A percentile compares a stretch with the other conserved stretches of the same genome.
Evolutionary conservation across 2,113 vertebrate genomes (phyloP).

Genomic region (Uria aalge): DNA sequence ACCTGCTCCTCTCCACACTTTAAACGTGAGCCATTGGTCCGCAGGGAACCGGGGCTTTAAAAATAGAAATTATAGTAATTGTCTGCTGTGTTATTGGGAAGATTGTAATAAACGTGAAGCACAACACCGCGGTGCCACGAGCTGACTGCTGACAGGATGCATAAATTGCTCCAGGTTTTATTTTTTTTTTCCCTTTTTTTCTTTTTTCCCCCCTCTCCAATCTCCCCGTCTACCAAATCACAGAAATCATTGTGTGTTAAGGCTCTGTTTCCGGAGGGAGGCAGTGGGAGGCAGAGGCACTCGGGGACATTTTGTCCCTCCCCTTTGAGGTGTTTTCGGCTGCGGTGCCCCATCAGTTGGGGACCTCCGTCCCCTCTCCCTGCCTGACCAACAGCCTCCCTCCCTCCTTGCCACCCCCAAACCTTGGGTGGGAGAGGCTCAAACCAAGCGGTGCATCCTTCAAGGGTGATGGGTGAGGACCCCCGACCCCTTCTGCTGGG

Average conservation of each 20-base stretch:
- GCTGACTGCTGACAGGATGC: conserved; percentile 20
- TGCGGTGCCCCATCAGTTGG: rapidly evolving
- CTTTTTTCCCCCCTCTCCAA: background rate
- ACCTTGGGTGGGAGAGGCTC: background rate
- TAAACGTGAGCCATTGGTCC: conserved; percentile 70
- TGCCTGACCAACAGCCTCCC: background rate
- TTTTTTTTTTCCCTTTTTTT: background rate
- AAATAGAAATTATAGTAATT: conserved; percentile 74
- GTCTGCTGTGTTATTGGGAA: conserved; percentile 71
- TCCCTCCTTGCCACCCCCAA: background rate
- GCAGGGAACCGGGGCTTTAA: conserved; percentile 62
- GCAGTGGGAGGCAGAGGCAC: background rate
- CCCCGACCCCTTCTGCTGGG: background rate
- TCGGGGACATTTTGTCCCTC: background rate
- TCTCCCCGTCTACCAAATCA: background rate
- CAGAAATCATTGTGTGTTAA: background rate
- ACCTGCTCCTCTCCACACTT: conserved; percentile 88
- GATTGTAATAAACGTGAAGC: conserved; percentile 58
- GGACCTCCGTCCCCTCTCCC: background rate
- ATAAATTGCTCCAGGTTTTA: conserved; percentile 48
- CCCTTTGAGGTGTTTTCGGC: background rate
- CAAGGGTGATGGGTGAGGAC: background rate
- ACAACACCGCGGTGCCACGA: background rate
- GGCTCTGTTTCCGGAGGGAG: background rate
- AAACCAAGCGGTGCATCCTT: background rate